phyloP scores from a whole-genome alignment of 2,888 invertebrate species.

The Mesorhabditis sp. region DNA sequence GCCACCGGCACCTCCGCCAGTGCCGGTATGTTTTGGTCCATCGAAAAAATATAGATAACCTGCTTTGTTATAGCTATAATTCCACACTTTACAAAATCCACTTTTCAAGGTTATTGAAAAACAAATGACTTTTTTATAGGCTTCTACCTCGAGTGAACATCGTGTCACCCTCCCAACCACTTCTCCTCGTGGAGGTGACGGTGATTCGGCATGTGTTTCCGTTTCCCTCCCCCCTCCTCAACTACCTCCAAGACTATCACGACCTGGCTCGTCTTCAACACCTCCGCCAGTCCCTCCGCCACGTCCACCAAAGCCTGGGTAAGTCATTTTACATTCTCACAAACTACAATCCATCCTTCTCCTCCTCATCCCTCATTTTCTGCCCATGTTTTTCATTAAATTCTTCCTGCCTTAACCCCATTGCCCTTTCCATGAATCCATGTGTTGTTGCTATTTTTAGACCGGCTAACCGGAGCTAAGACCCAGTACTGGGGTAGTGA shows the following conservation, averaged over 20 bases:
- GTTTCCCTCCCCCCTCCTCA: neutral
- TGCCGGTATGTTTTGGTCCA: neutral
- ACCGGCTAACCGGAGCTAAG: too few species aligned
- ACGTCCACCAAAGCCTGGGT: slow-evolving; percentile 3
- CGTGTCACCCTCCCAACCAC: neutral
- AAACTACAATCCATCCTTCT: too few species aligned
- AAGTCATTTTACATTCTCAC: neutral
- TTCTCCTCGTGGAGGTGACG: neutral
- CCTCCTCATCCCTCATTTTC: too few species aligned
- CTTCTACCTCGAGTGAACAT: neutral
- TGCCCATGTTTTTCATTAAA: too few species aligned
- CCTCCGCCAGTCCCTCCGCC: neutral
- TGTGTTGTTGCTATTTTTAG: too few species aligned
- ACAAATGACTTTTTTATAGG: neutral
- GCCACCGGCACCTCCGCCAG: neutral
- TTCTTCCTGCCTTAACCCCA: too few species aligned
- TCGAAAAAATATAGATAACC: neutral
- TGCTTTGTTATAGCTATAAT: too few species aligned
- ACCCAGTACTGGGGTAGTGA: too few species aligned
- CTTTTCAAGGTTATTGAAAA: neutral
- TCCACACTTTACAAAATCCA: neutral
- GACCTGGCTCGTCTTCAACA: neutral
- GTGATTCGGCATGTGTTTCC: neutral
- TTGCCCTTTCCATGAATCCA: too few species aligned
- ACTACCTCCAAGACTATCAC: neutral